Percentiles rank a stretch among this genome's conserved stretches.
Evolutionary conservation across 2,888 invertebrate genomes (phyloP).

Genomic region (Cenopis cana): DNA sequence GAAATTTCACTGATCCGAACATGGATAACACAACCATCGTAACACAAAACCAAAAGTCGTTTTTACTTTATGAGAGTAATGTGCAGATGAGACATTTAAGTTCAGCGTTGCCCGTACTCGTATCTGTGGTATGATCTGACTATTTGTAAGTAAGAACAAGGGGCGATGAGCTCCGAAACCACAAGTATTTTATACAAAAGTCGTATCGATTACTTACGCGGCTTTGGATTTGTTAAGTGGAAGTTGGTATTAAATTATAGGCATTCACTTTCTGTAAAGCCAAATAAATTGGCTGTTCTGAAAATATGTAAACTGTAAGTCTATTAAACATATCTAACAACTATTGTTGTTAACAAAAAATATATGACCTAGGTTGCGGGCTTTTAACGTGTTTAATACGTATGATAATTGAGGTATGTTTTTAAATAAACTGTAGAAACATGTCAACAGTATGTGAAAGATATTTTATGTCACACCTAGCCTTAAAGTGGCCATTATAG

Average conservation of each 20-base stretch:
- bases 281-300: too few relatives aligned
- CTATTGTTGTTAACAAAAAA: too few relatives aligned
- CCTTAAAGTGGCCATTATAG: too few relatives aligned
- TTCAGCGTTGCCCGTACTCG: constrained; percentile 24
- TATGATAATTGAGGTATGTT: too few relatives aligned
- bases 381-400: too few relatives aligned
- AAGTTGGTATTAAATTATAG: constrained; percentile 35
- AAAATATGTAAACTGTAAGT: too few relatives aligned
- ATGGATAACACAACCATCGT: constrained; percentile 30
- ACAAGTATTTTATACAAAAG: constrained; percentile 62
- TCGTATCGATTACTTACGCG: constrained; percentile 63
- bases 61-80: not conserved
- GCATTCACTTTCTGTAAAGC: too few relatives aligned
- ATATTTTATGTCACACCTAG: too few relatives aligned
- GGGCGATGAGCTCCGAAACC: constrained; percentile 55
- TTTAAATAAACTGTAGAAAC: too few relatives aligned
- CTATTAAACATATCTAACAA: too few relatives aligned
- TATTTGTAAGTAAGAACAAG: constrained; percentile 58
- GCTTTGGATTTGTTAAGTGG: constrained; percentile 57
- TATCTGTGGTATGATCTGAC: constrained; percentile 57
- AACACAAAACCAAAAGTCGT: not conserved
- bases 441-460: too few relatives aligned
- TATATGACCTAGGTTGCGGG: too few relatives aligned
- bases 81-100: not conserved
- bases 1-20: constrained; percentile 58